phyloP scores from a whole-genome alignment of 1,140 invertebrate species.

The Gonatopus flavifemur region DNA sequence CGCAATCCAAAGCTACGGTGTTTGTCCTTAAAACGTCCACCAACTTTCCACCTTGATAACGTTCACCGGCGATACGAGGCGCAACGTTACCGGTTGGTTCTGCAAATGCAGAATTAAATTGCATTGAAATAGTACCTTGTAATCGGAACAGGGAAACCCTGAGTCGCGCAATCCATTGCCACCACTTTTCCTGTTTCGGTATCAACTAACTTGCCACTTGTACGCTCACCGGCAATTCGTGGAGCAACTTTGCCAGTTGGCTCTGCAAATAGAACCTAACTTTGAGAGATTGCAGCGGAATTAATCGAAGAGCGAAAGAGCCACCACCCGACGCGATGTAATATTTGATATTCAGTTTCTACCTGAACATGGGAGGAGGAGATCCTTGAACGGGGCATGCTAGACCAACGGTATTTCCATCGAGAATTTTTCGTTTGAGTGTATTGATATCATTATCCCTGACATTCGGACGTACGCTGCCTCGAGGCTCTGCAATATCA shows the following conservation, averaged over 20 bases:
- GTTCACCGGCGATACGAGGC: conserved; percentile 66
- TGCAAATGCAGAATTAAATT: conserved; percentile 60
- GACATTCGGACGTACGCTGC: conserved; percentile 54
- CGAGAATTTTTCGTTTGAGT: conserved; percentile 46
- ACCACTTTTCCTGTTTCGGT: conserved; percentile 55
- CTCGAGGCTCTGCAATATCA: conserved; percentile 50
- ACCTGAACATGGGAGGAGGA: conserved; percentile 69
- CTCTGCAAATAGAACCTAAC: conserved; percentile 39
- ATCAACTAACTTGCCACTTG: conserved; percentile 63
- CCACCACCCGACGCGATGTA: background rate
- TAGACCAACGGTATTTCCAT: conserved; percentile 58
- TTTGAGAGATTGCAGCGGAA: background rate
- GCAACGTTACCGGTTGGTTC: conserved; percentile 70
- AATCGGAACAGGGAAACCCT: conserved; percentile 60
- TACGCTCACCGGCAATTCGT: conserved; percentile 63
- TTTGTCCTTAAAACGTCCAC: conserved; percentile 63
- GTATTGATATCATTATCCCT: conserved; percentile 51
- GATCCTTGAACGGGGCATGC: conserved; percentile 70
- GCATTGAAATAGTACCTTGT: conserved; percentile 60
- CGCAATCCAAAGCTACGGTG: conserved; percentile 63
- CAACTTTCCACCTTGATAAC: conserved; percentile 68
- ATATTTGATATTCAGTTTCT: conserved; percentile 23
- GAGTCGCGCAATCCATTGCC: conserved; percentile 60
- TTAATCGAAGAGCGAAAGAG: background rate
- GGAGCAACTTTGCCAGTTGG: conserved; percentile 53